Percentiles rank a stretch among this genome's conserved stretches.
Conservation (phyloP, 2,113 vertebrate species). For the Chaetodon trifascialis region DNA sequence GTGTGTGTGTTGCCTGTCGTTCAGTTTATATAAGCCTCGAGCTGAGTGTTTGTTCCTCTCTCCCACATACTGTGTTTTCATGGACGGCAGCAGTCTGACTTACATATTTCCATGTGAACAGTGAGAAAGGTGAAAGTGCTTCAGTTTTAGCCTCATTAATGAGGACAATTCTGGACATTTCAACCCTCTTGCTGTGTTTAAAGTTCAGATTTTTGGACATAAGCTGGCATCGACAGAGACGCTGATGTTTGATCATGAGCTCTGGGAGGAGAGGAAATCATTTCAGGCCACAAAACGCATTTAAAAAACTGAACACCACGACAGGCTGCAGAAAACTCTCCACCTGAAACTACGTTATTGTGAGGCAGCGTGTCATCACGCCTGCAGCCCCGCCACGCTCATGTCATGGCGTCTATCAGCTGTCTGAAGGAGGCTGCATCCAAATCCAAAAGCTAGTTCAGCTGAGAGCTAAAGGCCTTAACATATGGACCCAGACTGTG, state of each 20-base stretch:
- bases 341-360: neutral
- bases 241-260: too few species aligned
- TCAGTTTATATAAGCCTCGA: conserved; percentile 50
- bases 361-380: neutral
- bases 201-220: neutral
- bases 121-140: neutral
- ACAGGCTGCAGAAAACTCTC: neutral
- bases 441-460: neutral
- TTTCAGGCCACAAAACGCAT: neutral
- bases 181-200: neutral
- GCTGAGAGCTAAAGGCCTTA: neutral
- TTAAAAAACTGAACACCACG: neutral
- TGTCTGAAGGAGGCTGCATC: conserved; percentile 28
- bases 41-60: conserved; percentile 27
- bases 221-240: neutral
- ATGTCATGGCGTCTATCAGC: neutral
- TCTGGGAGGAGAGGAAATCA: neutral
- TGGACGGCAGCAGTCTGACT: conserved; percentile 9
- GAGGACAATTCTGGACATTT: neutral
- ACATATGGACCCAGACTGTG: too few species aligned
- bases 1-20: conserved; percentile 17
- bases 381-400: conserved; percentile 7
- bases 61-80: conserved; percentile 12
- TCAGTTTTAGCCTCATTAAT: neutral
- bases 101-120: conserved; percentile 14